A percentile compares a stretch with the other conserved stretches of the same genome.
phyloP scores from a whole-genome alignment of 2,113 vertebrate genomes.

The Protobothrops mucrosquamatus region DNA sequence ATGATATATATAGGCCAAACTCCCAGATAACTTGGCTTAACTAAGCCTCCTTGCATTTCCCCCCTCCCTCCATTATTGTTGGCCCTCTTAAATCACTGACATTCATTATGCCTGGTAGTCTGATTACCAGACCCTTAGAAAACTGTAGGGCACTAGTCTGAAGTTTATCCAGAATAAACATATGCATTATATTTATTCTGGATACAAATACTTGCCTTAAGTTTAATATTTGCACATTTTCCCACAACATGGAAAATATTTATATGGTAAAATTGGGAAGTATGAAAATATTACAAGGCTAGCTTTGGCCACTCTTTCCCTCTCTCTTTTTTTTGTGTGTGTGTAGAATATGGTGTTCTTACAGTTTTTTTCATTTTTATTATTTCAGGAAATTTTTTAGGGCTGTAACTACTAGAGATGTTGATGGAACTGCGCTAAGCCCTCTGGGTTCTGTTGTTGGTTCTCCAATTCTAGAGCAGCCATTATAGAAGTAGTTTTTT shows the following conservation, averaged over 20 bases:
- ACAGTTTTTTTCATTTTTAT: background rate
- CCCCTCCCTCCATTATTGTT: background rate
- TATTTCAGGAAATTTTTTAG: background rate
- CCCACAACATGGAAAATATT: background rate
- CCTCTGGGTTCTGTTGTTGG: background rate
- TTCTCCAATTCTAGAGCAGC: background rate
- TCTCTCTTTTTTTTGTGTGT: too few species aligned
- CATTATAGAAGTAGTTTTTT: background rate
- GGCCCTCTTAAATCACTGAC: slow-evolving; percentile 13
- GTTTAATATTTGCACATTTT: background rate
- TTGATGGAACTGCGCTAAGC: background rate
- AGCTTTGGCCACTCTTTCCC: background rate
- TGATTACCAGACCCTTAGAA: background rate
- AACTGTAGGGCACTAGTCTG: background rate
- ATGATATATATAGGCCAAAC: background rate
- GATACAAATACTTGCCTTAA: background rate
- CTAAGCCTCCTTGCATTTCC: background rate
- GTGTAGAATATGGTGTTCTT: background rate
- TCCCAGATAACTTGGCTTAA: background rate
- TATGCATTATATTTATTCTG: background rate
- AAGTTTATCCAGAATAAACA: background rate
- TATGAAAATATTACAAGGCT: background rate
- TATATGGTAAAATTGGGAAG: background rate
- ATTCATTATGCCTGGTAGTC: background rate
- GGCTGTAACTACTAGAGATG: background rate